Evolutionary conservation across 2,888 invertebrate species (phyloP).

Genomic region (Pyralis farinalis): DNA sequence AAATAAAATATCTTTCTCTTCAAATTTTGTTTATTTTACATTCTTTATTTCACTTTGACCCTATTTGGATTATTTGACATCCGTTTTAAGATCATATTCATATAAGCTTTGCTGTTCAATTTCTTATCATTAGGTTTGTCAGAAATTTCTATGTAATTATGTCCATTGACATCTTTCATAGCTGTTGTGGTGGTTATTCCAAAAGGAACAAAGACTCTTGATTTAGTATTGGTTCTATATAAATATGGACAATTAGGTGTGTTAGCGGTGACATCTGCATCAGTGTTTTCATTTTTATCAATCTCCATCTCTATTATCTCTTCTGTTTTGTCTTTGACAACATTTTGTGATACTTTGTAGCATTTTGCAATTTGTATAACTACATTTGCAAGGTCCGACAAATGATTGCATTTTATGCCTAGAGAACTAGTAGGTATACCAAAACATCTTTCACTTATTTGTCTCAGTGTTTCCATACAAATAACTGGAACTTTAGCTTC

Average conservation of each 20-base stretch:
- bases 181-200: constrained; percentile 16
- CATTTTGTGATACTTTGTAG: constrained; percentile 22
- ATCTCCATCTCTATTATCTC: constrained; percentile 15
- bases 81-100: constrained; percentile 63
- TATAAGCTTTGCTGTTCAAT: constrained; percentile 37
- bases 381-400: constrained; percentile 33
- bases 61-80: constrained; percentile 65
- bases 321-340: constrained; percentile 9
- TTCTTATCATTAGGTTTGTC: constrained; percentile 26
- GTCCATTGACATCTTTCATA: constrained; percentile 43
- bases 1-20: constrained; percentile 47
- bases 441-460: constrained; percentile 39
- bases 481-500: constrained; percentile 46
- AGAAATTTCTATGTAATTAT: constrained; percentile 55
- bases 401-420: constrained; percentile 43
- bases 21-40: constrained; percentile 24
- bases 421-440: constrained; percentile 67
- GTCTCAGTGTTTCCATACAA: constrained; percentile 55
- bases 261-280: constrained; percentile 9
- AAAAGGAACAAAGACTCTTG: constrained; percentile 55
- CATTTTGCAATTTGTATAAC: constrained; percentile 36
- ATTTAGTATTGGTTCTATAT: constrained; percentile 51
- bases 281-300: constrained; percentile 14
- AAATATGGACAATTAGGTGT: constrained; percentile 39
- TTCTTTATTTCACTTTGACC: constrained; percentile 35